Evolutionary conservation across 2,888 invertebrate species (phyloP).

Genomic region (Diaphora mendica): DNA sequence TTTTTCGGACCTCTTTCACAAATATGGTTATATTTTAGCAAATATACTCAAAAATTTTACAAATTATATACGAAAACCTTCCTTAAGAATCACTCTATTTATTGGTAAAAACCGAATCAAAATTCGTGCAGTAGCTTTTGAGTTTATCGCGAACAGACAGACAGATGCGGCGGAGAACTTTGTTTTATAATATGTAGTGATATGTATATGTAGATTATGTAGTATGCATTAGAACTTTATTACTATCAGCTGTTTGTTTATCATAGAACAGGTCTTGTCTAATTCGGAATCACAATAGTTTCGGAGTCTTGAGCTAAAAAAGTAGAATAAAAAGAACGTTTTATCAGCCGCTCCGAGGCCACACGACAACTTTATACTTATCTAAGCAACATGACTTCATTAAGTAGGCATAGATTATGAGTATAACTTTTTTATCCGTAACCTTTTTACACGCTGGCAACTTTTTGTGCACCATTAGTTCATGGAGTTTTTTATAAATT

Average conservation of each 20-base stretch:
- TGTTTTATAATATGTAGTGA: too few species aligned
- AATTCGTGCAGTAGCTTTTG: too few species aligned
- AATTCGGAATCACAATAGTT: neutral
- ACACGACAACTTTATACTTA: neutral
- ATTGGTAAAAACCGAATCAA: too few species aligned
- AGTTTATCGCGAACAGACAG: too few species aligned
- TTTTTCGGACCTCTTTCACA: too few species aligned
- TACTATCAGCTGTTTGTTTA: neutral
- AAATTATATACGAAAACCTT: too few species aligned
- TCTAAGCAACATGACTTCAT: neutral
- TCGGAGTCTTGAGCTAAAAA: too few species aligned
- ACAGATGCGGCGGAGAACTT: too few species aligned
- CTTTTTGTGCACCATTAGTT: slow-evolving; percentile 23
- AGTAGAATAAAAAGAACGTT: neutral
- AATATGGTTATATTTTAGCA: too few species aligned
- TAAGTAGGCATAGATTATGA: slow-evolving; percentile 7
- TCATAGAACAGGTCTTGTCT: neutral
- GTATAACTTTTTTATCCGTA: slow-evolving; percentile 12
- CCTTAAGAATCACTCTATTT: too few species aligned
- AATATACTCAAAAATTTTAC: too few species aligned
- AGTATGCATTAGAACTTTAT: neutral
- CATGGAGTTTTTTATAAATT: slow-evolving; percentile 42
- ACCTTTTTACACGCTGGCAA: slow-evolving; percentile 6
- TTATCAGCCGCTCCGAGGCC: neutral
- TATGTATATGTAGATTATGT: neutral